A percentile compares a stretch with the other conserved stretches of the same genome.
phyloP scores from a whole-genome alignment of 2,113 vertebrate genomes.

The Neotoma lepida region DNA sequence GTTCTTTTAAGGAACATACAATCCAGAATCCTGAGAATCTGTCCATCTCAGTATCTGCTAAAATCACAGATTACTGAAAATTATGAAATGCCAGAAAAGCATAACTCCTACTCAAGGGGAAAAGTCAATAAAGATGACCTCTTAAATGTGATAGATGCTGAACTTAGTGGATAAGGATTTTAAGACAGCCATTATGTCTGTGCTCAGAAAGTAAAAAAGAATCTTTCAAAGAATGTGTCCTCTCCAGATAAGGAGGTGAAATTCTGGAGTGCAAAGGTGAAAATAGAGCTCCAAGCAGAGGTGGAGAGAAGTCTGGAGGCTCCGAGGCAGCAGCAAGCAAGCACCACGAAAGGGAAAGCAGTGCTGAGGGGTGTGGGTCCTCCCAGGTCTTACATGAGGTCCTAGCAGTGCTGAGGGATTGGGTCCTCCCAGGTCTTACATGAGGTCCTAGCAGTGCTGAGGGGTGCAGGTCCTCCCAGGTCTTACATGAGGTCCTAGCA shows the following conservation, averaged over 20 bases:
- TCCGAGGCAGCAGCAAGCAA: not conserved
- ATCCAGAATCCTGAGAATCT: not conserved
- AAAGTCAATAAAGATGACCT: not conserved
- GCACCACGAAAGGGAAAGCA: not conserved
- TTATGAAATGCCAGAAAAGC: not conserved
- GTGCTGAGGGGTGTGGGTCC: too few species aligned
- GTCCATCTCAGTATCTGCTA: not conserved
- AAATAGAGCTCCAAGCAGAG: not conserved
- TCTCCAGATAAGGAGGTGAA: not conserved
- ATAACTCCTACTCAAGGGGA: not conserved
- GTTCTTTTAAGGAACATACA: slow-evolving; percentile 17
- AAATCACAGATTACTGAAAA: slow-evolving; percentile 18
- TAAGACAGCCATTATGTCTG: not conserved
- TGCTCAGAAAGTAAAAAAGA: not conserved
- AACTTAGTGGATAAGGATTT: not conserved
- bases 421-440: not conserved
- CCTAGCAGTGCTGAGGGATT: too few species aligned
- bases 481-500: too few species aligned
- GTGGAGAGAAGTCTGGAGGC: not conserved
- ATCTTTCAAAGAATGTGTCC: not conserved
- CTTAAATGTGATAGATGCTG: not conserved
- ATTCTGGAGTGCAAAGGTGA: not conserved
- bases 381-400: too few species aligned
- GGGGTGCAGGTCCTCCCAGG: too few species aligned
- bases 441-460: not conserved